These are phyloP conservation scores for Pachypanchax playfairii DNA, from an alignment of 2,113 vertebrate species.

Conservation along the genomic window DNA sequence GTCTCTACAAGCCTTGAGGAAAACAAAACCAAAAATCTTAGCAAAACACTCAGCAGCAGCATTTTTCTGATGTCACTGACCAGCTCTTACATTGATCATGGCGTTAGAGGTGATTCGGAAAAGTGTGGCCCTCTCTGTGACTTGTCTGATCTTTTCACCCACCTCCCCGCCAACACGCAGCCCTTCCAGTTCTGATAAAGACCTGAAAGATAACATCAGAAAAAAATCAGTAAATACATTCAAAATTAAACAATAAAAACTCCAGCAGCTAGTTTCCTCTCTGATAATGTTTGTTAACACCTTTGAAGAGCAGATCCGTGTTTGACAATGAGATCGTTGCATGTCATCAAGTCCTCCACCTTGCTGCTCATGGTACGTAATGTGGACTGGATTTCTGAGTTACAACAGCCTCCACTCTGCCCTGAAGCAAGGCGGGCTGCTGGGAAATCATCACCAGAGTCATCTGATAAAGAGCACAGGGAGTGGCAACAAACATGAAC, in stretches of 20 bases:
- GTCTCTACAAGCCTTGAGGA: slow-evolving; percentile 88
- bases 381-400: slow-evolving; percentile 90
- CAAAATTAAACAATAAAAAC: not conserved
- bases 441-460: slow-evolving; percentile 89
- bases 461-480: slow-evolving; percentile 77
- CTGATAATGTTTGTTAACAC: slow-evolving; percentile 30
- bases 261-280: not conserved
- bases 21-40: slow-evolving; percentile 11
- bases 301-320: slow-evolving; percentile 95
- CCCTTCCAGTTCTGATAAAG: slow-evolving; percentile 92
- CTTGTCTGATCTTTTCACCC: slow-evolving; percentile 93
- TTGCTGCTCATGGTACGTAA: slow-evolving; percentile 90
- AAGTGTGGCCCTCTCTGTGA: slow-evolving; percentile 93
- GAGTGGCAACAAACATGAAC: not conserved
- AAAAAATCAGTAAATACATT: not conserved
- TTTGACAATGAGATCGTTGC: slow-evolving; percentile 96
- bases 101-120: slow-evolving; percentile 98
- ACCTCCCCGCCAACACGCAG: slow-evolving; percentile 85
- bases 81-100: slow-evolving; percentile 91
- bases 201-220: slow-evolving; percentile 63
- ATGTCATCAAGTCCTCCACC: slow-evolving; percentile 94
- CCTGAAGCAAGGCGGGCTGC: slow-evolving; percentile 77
- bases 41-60: not conserved
- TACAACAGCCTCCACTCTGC: slow-evolving; percentile 80
- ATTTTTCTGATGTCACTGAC: not conserved